Evolutionary conservation across 2,113 vertebrate species (phyloP).

Genomic region (Ancistrus triradiatus): DNA sequence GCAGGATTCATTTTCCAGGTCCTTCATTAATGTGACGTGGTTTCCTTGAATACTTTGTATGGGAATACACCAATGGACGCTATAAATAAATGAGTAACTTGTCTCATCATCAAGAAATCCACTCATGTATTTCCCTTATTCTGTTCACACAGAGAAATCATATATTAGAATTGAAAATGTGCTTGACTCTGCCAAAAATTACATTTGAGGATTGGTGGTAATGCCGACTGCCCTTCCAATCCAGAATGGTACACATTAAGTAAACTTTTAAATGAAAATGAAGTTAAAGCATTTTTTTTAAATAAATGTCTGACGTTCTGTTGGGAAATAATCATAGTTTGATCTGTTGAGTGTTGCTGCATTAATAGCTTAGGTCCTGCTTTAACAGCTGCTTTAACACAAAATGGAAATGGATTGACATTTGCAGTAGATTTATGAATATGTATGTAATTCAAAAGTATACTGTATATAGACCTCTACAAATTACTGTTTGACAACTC

Average conservation of each 20-base stretch:
- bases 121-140: not conserved
- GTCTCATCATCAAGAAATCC: slow-evolving; percentile 34
- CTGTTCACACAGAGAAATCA: slow-evolving; percentile 20
- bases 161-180: slow-evolving; percentile 34
- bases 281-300: too few species aligned
- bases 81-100: not conserved
- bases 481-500: too few species aligned
- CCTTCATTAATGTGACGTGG: slow-evolving; percentile 8
- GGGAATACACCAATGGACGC: not conserved
- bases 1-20: slow-evolving; percentile 6
- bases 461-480: too few species aligned
- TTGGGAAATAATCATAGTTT: not conserved
- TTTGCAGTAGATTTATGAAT: not conserved
- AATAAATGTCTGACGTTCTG: not conserved
- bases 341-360: not conserved
- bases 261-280: too few species aligned
- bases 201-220: slow-evolving; percentile 41
- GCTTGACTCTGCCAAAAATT: slow-evolving; percentile 29
- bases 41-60: slow-evolving; percentile 29
- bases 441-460: too few species aligned
- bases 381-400: slow-evolving; percentile 7
- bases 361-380: not conserved
- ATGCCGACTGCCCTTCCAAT: too few species aligned
- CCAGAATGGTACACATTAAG: too few species aligned
- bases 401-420: slow-evolving; percentile 4